phyloP scores from a whole-genome alignment of 30 jellyfish, hydroid and myxozoan species.

The Cassiopea xamachana region DNA sequence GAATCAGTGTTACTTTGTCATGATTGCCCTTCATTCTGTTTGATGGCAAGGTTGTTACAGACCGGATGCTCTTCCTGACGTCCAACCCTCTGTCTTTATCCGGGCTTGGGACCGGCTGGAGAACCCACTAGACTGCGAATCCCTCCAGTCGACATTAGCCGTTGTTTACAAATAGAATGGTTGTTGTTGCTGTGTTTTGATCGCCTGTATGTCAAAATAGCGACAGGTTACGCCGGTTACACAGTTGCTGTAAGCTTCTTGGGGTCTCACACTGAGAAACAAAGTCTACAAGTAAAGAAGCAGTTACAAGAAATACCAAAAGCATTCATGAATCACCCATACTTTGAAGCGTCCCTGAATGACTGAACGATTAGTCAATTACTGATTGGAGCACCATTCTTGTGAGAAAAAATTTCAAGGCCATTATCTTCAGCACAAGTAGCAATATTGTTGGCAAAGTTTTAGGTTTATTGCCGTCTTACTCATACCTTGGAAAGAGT shows the following conservation, averaged over 20 bases:
- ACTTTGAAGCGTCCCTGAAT: background rate
- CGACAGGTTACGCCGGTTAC: background rate
- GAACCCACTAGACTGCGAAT: too few relatives aligned
- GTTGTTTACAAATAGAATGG: background rate
- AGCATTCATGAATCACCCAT: background rate
- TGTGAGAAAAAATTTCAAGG: background rate
- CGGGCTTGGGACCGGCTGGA: too few relatives aligned
- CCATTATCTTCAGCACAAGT: background rate
- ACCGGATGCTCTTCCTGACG: too few relatives aligned
- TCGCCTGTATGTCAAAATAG: background rate
- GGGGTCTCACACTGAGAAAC: background rate
- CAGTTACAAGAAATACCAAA: background rate
- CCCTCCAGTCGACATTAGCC: too few relatives aligned
- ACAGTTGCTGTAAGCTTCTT: background rate
- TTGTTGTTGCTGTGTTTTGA: conserved; percentile 4
- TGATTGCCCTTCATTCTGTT: too few relatives aligned
- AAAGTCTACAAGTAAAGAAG: background rate
- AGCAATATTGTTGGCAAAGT: background rate
- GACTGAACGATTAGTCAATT: background rate
- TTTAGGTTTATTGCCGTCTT: background rate
- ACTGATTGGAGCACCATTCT: background rate
- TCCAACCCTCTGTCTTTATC: too few relatives aligned
- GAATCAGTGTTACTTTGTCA: too few relatives aligned
- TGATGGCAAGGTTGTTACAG: too few relatives aligned
- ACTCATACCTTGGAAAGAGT: background rate